Percentiles rank a stretch among this genome's conserved stretches.
Conservation (phyloP, 2,888 invertebrate species). For the Hyalella azteca region DNA sequence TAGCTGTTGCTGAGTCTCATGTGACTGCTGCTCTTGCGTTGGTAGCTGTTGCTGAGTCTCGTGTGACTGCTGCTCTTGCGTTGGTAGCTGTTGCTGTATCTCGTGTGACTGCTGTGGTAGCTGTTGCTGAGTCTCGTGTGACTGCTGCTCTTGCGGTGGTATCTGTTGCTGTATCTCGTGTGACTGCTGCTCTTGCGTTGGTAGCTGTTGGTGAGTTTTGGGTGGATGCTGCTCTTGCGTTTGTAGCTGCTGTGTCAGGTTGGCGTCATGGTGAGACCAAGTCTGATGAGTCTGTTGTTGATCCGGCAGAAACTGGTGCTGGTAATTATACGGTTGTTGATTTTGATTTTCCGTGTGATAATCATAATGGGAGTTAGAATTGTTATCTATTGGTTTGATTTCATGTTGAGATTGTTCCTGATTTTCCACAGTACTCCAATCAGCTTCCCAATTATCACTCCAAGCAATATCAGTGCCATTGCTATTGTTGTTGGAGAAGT, state of each 20-base stretch:
- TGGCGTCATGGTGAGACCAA: background rate
- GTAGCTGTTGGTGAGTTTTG: background rate
- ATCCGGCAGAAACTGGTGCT: background rate
- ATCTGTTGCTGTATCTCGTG: background rate
- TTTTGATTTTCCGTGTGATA: background rate
- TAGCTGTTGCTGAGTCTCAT: background rate
- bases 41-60: background rate
- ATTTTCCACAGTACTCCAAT: background rate
- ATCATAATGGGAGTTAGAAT: no score
- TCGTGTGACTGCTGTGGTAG: background rate
- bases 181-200: background rate
- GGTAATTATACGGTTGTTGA: background rate
- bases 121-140: background rate
- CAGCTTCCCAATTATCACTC: slow-evolving; percentile 21
- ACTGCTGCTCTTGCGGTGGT: background rate
- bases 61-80: background rate
- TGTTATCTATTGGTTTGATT: no score
- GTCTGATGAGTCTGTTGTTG: background rate
- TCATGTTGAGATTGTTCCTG: background rate
- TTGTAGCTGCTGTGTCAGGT: background rate
- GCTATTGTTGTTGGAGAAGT: background rate
- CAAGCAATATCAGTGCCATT: background rate
- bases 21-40: background rate
- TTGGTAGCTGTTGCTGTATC: background rate
- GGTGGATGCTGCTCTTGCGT: background rate